Evolutionary conservation across 2,888 invertebrate genomes (phyloP), one percentile per base, ranked within the genome.

Genomic region (Chrysopilus asiliformis): DNA sequence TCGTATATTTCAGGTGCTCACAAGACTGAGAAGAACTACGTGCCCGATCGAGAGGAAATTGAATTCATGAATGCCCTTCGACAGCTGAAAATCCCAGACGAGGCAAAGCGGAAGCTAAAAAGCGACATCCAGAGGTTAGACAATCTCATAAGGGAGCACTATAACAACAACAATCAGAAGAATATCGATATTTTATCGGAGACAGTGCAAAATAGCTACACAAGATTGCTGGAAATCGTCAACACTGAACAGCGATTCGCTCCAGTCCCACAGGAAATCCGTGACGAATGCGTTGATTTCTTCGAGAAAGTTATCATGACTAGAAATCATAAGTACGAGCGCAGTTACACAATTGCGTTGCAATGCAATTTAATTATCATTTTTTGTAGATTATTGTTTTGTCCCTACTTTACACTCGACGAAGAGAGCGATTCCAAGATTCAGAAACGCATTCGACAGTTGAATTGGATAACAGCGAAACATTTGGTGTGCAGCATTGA

Each of bases 391-490:
- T 66, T 70, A 30, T 65, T 97, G 27, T 97, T 97, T 62, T 91
- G 91, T 45, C 89, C 93, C 1, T 72, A 73, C 33, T 80, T 82
- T 25, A 89, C 90, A 2, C 78, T 79, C 26, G 95, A 97, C 55
- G 94, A 94, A 66, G 91, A 95, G 46, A 80, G 82, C 50, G 98
- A 98, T 69, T 73, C 95, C 25, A 76, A 76, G 28, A 79, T 97
- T 55, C 95, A 97, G 52, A 85, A 83, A 46, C 78, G 94, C 40
- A 97, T 98, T 51, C 78, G 97, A 32, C 86, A 89, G 56, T 68
- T 99, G 37, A 86, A 89, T 60, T 98, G 98, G 98, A 87, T 99
- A 7, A 89, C 89, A 40, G 83, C 90, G 34, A 79, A 83, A 43
- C 91, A 94, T 63, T 71, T 98, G 38, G 94, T 94, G 53, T 91